phyloP scores from a whole-genome alignment of 2,113 vertebrate genomes.

The Brachyistius frenatus region DNA sequence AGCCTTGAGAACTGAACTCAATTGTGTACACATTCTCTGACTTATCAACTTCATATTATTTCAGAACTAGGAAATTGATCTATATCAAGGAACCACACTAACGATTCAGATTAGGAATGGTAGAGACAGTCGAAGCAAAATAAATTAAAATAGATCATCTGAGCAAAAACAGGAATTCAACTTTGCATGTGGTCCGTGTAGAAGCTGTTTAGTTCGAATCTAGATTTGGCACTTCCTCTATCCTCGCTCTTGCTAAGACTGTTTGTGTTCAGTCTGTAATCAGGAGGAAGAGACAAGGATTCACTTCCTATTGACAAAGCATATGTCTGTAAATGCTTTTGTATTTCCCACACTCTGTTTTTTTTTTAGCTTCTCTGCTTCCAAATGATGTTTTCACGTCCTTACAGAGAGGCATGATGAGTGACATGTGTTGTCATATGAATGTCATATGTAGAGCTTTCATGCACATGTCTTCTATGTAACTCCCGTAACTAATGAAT shows the following conservation, averaged over 20 bases:
- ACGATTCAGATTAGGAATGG: not conserved
- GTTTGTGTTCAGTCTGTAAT: conserved; percentile 63
- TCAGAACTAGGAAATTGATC: not conserved
- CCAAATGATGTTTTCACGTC: conserved; percentile 13
- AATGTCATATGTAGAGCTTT: not conserved
- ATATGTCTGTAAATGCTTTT: conserved; percentile 27
- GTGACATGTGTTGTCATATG: too few species aligned
- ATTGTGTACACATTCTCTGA: not conserved
- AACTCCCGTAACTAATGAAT: not conserved
- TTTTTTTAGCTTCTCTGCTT: conserved; percentile 35
- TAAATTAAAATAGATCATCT: conserved; percentile 25
- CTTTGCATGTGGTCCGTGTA: conserved; percentile 33
- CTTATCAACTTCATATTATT: not conserved
- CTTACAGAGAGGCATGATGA: not conserved
- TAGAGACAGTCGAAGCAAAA: not conserved
- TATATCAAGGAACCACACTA: not conserved
- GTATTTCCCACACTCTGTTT: conserved; percentile 10
- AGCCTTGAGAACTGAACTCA: not conserved
- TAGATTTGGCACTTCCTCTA: conserved; percentile 70
- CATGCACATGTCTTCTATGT: not conserved
- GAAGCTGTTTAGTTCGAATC: conserved; percentile 48
- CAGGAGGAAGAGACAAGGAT: conserved; percentile 65
- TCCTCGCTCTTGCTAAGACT: conserved; percentile 48
- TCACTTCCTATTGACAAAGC: conserved; percentile 72
- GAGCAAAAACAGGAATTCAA: conserved; percentile 63